A percentile compares a stretch with the other conserved stretches of the same genome.
Conservation (phyloP, 2,888 invertebrate species). For the Xylocampa areola region DNA sequence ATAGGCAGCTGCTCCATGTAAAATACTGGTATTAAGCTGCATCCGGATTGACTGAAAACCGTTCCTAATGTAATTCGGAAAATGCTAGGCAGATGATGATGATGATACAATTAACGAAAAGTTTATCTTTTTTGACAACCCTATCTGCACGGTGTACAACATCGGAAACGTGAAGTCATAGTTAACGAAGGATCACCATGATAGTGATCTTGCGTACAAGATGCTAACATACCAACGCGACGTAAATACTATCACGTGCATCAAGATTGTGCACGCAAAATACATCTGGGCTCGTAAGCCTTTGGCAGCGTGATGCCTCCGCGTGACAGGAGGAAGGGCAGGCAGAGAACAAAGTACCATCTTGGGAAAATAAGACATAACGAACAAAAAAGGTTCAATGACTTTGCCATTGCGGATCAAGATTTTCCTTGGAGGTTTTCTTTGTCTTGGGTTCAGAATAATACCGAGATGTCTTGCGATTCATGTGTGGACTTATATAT, state of each 20-base stretch:
- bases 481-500: too few species aligned
- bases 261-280: slow-evolving; percentile 74
- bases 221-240: slow-evolving; percentile 43
- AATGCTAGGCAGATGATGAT: too few species aligned
- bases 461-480: too few species aligned
- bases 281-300: slow-evolving; percentile 57
- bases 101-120: too few species aligned
- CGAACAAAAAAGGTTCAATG: slow-evolving; percentile 23
- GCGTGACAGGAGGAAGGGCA: slow-evolving; percentile 44
- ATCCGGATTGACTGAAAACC: too few species aligned
- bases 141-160: slow-evolving; percentile 16
- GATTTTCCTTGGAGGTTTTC: slow-evolving; percentile 5
- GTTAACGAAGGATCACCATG: slow-evolving; percentile 42
- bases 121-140: too few species aligned
- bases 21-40: too few species aligned
- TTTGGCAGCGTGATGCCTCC: slow-evolving; percentile 59
- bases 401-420: slow-evolving; percentile 6
- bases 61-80: too few species aligned
- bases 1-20: too few species aligned
- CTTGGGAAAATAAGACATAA: slow-evolving; percentile 30
- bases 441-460: not conserved
- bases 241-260: slow-evolving; percentile 70
- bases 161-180: slow-evolving; percentile 33
- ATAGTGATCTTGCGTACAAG: slow-evolving; percentile 49
- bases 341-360: slow-evolving; percentile 26